These are phyloP conservation scores for Sinocyclocheilus grahami DNA, from an alignment of 2,113 vertebrate species.

Conservation along the genomic window DNA sequence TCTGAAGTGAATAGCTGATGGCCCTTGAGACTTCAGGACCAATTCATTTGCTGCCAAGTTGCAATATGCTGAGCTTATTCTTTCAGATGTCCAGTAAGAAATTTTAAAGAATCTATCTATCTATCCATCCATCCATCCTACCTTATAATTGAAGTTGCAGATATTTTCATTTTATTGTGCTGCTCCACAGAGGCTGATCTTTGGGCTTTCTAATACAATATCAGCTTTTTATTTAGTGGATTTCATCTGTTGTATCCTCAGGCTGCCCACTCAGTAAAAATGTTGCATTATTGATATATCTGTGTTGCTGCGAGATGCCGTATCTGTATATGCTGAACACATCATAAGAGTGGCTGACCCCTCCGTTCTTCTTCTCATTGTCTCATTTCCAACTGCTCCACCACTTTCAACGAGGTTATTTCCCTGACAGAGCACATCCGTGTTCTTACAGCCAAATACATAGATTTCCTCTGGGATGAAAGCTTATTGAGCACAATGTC, in stretches of 20 bases:
- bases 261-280: slow-evolving; percentile 56
- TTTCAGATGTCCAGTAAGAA: slow-evolving; percentile 61
- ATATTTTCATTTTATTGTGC: neutral
- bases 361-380: slow-evolving; percentile 58
- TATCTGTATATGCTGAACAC: slow-evolving; percentile 51
- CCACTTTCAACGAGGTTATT: slow-evolving; percentile 42
- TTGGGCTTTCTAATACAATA: slow-evolving; percentile 2
- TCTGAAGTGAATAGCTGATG: slow-evolving; percentile 75
- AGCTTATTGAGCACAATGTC: slow-evolving; percentile 30
- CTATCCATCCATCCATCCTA: neutral
- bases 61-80: slow-evolving; percentile 68
- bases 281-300: slow-evolving; percentile 66
- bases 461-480: slow-evolving; percentile 39
- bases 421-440: slow-evolving; percentile 1
- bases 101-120: neutral
- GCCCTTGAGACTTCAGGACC: slow-evolving; percentile 66
- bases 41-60: slow-evolving; percentile 72
- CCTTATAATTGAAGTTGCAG: neutral
- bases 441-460: slow-evolving; percentile 36
- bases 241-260: slow-evolving; percentile 50
- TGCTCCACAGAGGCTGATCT: neutral
- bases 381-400: slow-evolving; percentile 53
- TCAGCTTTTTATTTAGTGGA: slow-evolving; percentile 31
- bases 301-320: slow-evolving; percentile 45
- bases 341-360: slow-evolving; percentile 61